phyloP scores from a whole-genome alignment of 2,113 vertebrate species.

The Oreamnos americanus region DNA sequence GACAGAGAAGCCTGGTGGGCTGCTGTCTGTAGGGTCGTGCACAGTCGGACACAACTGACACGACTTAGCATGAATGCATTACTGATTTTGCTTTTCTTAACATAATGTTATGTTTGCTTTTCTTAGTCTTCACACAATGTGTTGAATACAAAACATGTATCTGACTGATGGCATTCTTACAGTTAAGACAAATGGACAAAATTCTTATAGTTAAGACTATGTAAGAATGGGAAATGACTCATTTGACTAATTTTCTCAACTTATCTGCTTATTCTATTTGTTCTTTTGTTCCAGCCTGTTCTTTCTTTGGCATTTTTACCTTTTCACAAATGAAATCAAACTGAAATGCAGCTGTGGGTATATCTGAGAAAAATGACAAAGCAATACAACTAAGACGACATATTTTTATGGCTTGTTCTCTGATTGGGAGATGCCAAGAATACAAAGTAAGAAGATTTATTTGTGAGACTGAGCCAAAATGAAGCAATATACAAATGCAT shows the following conservation, averaged over 20 bases:
- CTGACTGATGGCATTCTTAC: conserved; percentile 15
- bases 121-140: conserved; percentile 10
- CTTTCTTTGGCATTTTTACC: conserved; percentile 16
- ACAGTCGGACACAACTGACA: no score
- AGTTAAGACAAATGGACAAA: not conserved
- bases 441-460: not conserved
- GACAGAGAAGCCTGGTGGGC: no score
- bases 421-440: not conserved
- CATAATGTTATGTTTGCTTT: not conserved
- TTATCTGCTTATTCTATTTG: not conserved
- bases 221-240: not conserved
- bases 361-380: not conserved
- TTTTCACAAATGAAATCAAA: not conserved
- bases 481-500: not conserved
- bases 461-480: not conserved
- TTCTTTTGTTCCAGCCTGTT: not conserved
- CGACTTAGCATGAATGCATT: not conserved
- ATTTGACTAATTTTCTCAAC: conserved; percentile 9
- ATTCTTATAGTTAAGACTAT: conserved; percentile 20
- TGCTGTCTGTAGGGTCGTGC: no score
- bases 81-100: conserved; percentile 26
- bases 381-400: not conserved
- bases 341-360: not conserved
- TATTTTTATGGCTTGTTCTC: not conserved
- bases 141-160: conserved; percentile 24